Percentiles rank a stretch among this genome's conserved stretches.
Conservation (phyloP, 2,888 invertebrate species). For the Chloroclystis v-ata region DNA sequence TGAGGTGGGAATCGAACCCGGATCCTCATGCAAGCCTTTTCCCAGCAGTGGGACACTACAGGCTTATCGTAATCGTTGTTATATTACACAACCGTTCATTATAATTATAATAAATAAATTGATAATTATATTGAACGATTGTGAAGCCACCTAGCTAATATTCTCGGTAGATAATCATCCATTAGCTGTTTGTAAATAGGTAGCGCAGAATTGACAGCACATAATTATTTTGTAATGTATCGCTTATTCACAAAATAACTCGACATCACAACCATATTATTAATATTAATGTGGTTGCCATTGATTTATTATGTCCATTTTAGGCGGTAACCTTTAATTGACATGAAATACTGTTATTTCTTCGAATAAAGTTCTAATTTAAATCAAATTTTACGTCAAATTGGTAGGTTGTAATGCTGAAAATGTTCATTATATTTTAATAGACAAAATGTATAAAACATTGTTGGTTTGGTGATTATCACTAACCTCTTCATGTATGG, state of each 20-base stretch:
- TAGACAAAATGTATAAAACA: no score
- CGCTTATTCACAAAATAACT: conserved; percentile 12
- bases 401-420: background rate
- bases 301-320: conserved; percentile 3
- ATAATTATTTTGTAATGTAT: conserved; percentile 21
- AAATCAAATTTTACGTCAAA: background rate
- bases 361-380: background rate
- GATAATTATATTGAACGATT: no score
- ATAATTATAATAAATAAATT: no score
- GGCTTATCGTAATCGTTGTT: no score
- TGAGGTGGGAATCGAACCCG: no score
- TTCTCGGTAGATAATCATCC: background rate
- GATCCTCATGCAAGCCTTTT: no score
- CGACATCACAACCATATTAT: conserved; percentile 3
- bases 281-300: conserved; percentile 2
- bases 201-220: conserved; percentile 1
- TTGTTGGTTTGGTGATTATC: no score
- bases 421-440: no score
- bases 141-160: no score
- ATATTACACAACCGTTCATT: no score
- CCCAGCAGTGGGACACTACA: no score
- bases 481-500: no score
- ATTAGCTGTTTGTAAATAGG: background rate
- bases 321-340: conserved; percentile 8
- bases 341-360: conserved; percentile 5